Conservation (phyloP, 2,113 vertebrate species). For the Trachemys scripta region DNA sequence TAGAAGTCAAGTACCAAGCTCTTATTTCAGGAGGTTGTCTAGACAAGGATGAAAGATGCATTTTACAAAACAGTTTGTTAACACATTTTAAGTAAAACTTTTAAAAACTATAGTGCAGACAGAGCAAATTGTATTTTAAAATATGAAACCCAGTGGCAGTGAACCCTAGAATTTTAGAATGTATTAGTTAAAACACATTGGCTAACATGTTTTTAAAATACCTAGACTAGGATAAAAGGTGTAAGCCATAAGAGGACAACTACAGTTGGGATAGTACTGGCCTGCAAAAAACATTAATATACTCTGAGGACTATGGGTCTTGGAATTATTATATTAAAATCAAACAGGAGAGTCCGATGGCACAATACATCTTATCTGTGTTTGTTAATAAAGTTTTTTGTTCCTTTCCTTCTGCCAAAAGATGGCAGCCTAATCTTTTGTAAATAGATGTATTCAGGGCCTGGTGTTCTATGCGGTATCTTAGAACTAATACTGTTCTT, state of each 20-base stretch:
- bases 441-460: neutral
- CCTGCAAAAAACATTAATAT: neutral
- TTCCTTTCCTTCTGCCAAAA: neutral
- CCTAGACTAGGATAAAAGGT: no score
- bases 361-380: neutral
- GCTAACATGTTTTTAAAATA: neutral
- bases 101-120: neutral
- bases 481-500: neutral
- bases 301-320: neutral
- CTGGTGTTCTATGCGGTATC: neutral
- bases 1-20: neutral
- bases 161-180: neutral
- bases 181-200: neutral
- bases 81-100: neutral
- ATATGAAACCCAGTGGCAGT: neutral
- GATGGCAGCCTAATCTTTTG: neutral
- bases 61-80: neutral
- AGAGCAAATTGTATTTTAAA: neutral
- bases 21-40: neutral
- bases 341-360: neutral
- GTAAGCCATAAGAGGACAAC: neutral
- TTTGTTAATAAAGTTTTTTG: neutral
- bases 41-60: neutral
- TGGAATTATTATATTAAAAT: neutral
- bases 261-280: neutral